These are phyloP conservation scores for Zaprionus gabonicus DNA, from an alignment of 1,140 invertebrate species.

Conservation along the genomic window DNA sequence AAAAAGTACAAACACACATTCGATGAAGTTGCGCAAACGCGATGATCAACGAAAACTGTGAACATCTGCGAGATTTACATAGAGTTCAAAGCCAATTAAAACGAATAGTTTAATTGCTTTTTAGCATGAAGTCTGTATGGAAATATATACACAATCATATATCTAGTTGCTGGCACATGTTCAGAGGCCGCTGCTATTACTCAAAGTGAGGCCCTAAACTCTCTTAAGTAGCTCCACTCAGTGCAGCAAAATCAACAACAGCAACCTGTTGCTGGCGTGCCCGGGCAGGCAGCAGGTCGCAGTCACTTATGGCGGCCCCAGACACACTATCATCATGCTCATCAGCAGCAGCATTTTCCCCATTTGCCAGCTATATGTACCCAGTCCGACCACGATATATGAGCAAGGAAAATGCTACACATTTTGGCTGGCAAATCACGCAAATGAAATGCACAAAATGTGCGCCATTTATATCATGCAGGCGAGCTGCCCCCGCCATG, in stretches of 20 bases:
- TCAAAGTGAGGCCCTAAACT: slow-evolving; percentile 22
- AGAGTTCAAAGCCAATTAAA: slow-evolving; percentile 45
- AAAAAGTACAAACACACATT: slow-evolving; percentile 18
- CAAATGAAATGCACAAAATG: slow-evolving; percentile 83
- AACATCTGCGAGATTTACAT: slow-evolving; percentile 1
- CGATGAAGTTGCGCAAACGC: slow-evolving; percentile 29
- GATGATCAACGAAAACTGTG: slow-evolving; percentile 21
- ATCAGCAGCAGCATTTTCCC: slow-evolving; percentile 39
- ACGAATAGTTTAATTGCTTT: slow-evolving; percentile 9
- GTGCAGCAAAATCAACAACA: slow-evolving; percentile 26
- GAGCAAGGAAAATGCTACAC: slow-evolving; percentile 64
- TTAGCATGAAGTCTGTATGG: neutral
- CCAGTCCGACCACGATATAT: slow-evolving; percentile 29
- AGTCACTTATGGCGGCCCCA: slow-evolving; percentile 33
- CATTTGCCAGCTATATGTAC: neutral
- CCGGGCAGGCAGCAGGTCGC: slow-evolving; percentile 39
- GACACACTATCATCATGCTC: slow-evolving; percentile 57
- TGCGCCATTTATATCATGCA: slow-evolving; percentile 78
- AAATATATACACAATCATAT: slow-evolving; percentile 18
- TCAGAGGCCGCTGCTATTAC: neutral
- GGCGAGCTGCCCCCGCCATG: slow-evolving; percentile 11
- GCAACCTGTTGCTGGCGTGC: slow-evolving; percentile 13
- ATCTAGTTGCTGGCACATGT: slow-evolving; percentile 50
- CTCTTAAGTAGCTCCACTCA: slow-evolving; percentile 36
- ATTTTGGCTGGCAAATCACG: slow-evolving; percentile 79